Evolutionary conservation across 2,888 invertebrate genomes (phyloP), one percentile per base, ranked within the genome.

Genomic region (Dryomyza anilis): DNA sequence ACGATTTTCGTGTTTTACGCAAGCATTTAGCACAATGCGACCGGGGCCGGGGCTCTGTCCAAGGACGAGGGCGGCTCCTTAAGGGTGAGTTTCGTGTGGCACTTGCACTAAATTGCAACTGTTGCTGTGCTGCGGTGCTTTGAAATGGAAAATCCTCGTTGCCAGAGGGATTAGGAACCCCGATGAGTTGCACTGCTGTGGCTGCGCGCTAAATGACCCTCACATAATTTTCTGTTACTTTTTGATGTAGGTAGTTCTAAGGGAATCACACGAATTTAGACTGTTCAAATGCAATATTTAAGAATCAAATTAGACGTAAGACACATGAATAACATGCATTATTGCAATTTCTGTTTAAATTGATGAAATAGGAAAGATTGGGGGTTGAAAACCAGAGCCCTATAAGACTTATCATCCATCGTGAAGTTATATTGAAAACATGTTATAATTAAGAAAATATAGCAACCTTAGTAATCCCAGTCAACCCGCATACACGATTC

Each of bases 1-100:
- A 27, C 43, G 45, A 27, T 55, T 55, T 55, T 55, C 55, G 21
- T 55, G 55, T 36, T 55, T 23, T 33, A 21, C 55, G 33, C n/a
- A 52, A 52, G n/a, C 50, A 27, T 52, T 52, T 52, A 52, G n/a
- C 50, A 27, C 50, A 27, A 23, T 25, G n/a, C 57, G 45, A 25
- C 16, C 16, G 16, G 2, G 7, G 43, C 27, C 46, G 29, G 12
- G 16, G 16, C 46, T 10, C 14, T n/a, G 12, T 58, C 14, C 29
- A n/a, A 14, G 2, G 12, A 25, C 25, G 25, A 23, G 21, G 50
- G 50, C 19, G 16, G 16, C 8, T 46, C n/a, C 16, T 45, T 7
- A 5, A n/a, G 12, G 6, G 6, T 5, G 10, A 4, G 30, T 16
- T 3, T 16, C 29, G 21, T 27, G 52, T 16, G 30, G 30, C 14